Base-by-base conservation (phyloP, 1,140 invertebrate species). In the Brachionus rubens region DNA sequence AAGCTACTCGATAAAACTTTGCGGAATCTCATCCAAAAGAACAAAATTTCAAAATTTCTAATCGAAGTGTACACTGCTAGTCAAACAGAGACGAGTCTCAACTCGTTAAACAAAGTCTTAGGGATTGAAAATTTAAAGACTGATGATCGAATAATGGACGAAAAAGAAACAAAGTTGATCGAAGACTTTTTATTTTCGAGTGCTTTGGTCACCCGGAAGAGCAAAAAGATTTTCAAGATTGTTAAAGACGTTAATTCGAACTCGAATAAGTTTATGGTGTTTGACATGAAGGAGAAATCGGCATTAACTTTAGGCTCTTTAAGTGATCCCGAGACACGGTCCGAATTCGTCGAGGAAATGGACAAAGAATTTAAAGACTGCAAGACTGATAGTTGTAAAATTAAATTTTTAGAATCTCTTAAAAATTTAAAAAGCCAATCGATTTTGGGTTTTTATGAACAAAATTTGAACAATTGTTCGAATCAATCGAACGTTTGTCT, bases 161-260 rank as follows among this genome's bases (percentile, higher is more conserved):
- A 43, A 65, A 65, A 46, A 46, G 40, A 65, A 28, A 43, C 59
- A 9, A 65, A 65, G 12, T 12, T 26, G 12, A 43, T 65, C 9
- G 59, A 65, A 24, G 16, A 65, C 19, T 65, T 65, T 43, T 41
- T 65, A 6, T 43, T 65, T n/a, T 28, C 12, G 5, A 65, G 59
- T 65, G 28, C 59, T 40, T 65, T 65, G n/a, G 43, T 28, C 12
- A 24, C 19, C 10, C 59, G 30, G 4, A 9, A 26, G 12, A 65
- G 21, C n/a, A 7, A 10, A 3, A 65, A 28, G 24, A 21, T 24
- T 2, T 24, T 43, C 4, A 36, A 65, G 14, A 43, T 65, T 16
- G 26, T 65, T 36, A 6, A 19, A 26, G 26, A 41, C 12, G 26
- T 65, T 24, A 24, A 41, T 43, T 21, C 16, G 43, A 65, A 65